Base-by-base conservation (phyloP, 2,113 vertebrate species). In the Hyla sarda region DNA sequence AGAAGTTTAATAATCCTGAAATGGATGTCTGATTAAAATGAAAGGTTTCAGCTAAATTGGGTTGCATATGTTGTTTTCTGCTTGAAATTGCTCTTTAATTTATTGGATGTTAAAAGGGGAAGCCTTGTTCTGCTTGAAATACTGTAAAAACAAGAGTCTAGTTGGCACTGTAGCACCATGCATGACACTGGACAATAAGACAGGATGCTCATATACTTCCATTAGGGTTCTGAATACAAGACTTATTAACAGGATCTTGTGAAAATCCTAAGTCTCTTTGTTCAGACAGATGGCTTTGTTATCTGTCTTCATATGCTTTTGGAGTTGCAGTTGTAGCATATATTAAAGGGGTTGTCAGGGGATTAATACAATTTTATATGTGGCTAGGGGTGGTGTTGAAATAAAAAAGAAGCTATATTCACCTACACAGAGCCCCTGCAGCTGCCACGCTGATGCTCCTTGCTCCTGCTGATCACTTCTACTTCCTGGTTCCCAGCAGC, bases 1-100 rank as follows among this genome's bases (percentile, higher is more conserved):
- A 34, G 48, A 74, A 60, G n/a, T 65, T 75, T 84, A 84, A 84
- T 84, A 65, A 76, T 84, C 72, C 50, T 47, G 25, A 76, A 84
- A 84, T 77, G 25, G 30, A 58, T 62, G 32, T 60, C 82, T 84
- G 82, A 62, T 75, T 47, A 84, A 30, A 76, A 62, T 50, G 72
- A 76, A 84, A 76, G 71, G 32, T 84, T 84, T 74, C 16, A 65
- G 47, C 19, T 60, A 45, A 60, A 75, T 84, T 74, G 71, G 14
- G 75, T 76, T 73, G 82, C 28, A 23, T 65, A 47, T 11, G 5
- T 8, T 50, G 25, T 54, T 76, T 47, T 48, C 28, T n/a, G 11
- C 25, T 62, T 60, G 47, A 60, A 83, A 65, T 58, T n/a, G 25
- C 30, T 19, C 3, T 28, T 48, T 84, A 32, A 76, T 76, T 76